Evolutionary conservation across 2,113 vertebrate genomes (phyloP), one percentile per base, ranked within the genome.

Genomic region (Misgurnus mizolepis): DNA sequence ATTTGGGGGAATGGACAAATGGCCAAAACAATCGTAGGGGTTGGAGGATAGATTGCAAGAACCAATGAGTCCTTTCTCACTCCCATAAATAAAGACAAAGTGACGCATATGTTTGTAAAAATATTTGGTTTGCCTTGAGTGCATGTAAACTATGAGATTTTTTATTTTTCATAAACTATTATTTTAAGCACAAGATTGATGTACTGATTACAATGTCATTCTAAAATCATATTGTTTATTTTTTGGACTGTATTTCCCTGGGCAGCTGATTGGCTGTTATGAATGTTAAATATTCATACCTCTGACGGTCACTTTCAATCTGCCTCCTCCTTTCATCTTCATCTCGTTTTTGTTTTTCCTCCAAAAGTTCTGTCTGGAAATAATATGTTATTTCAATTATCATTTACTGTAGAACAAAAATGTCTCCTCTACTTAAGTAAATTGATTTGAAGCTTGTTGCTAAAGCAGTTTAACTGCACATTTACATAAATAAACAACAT

Each of bases 351-450:
- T 55, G 81, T 85, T 92, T 91, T 34, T 82, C 65, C 88, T 91
- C 87, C 83, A 89, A 55, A 50, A 91, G 83, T 80, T 93, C 90
- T 88, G 87, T 84, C 94, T 95, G 85, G 72, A 53, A 78, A 60
- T 27, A 53, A 73, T 81, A 68, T 15, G 66, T 68, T 67, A 82
- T 11, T 50, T 34, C 27, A 34, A 78, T 67, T 27, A 22, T 62
- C 60, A 34, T 18, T 62, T 15, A 39, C 58, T 78, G 15, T 65
- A 34, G 56, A 49, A 84, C 49, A 61, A 18, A 43, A 74, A 73
- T 61, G 40, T 15, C 43, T 55, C 14, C 2, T 43, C 64, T 78
- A 50, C 27, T 73, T 56, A 34, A 34, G 27, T 34, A 34, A 34
- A 34, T 3, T 18, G 47, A 67, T 9, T 40, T 47, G 77, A 39